Evolutionary conservation across 2,113 vertebrate species (phyloP), one percentile per base, ranked within the genome.

Genomic region (Neodon shergylaensis): DNA sequence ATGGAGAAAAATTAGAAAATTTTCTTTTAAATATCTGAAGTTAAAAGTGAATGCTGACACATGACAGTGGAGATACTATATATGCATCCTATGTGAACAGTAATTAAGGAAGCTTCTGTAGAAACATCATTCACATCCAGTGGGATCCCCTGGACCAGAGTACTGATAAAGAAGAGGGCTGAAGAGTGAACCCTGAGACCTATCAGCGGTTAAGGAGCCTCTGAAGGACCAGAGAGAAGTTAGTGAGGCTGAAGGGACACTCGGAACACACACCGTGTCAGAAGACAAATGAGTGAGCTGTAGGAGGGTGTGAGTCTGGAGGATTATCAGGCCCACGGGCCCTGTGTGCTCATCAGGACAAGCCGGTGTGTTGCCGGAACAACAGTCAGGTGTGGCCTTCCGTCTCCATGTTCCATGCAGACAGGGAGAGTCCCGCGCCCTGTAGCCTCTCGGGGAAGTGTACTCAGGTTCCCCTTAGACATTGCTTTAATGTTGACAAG

Each of bases 361-460:
- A 47, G 61, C 70, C 9, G 36, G 12, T 31, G 31, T 33, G 31
- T 33, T 52, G 12, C 33, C 2, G 10, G 19, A 61, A 61, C 49
- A 8, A 21, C 9, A 12, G 4, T 17, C 58, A 54, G 28, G n/a
- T 66, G 74, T 74, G 72, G 76, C 44, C 5, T 39, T 90, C 28
- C 0, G 6, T 31, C 24, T 39, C 0, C 31, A 0, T 1, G 36
- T 6, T 33, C 58, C 33, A 9, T 4, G 36, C 39, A 9, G 81
- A 26, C 3, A 54, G 77, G 4, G 36, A 49, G 26, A 33, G 14
- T 61, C 52, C 26, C 19, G 1, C 13, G 66, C 78, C 12, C 6
- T 13, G 49, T 3, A 17, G 78, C 52, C 33, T 42, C 22, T 73
- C 8, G 2, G 28, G 74, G 7, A 44, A 72, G 36, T 2, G 65